Conservation (phyloP, 2,888 invertebrate species). For the Heliconius ismenius region DNA sequence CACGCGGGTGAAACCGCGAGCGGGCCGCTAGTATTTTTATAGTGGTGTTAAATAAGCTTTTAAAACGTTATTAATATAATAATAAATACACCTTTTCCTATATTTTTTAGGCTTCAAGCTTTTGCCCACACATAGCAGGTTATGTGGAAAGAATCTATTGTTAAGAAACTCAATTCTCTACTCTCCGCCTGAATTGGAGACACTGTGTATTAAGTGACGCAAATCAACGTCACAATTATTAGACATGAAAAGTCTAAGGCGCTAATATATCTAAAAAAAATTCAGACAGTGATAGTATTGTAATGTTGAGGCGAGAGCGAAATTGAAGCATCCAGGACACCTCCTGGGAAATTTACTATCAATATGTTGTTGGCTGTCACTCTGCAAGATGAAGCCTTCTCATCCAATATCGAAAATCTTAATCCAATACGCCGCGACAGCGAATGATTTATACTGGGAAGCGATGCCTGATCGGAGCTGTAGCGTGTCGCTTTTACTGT, state of each 20-base stretch:
- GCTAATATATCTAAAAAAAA: not conserved
- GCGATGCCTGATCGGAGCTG: slow-evolving; percentile 56
- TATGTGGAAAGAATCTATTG: too few species aligned
- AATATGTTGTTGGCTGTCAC: slow-evolving; percentile 60
- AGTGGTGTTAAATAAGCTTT: not conserved
- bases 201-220: not conserved
- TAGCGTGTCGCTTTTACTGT: slow-evolving; percentile 54
- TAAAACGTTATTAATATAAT: too few species aligned
- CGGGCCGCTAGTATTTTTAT: not conserved
- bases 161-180: not conserved
- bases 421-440: slow-evolving; percentile 77
- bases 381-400: slow-evolving; percentile 62
- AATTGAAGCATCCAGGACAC: slow-evolving; percentile 35
- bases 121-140: too few species aligned
- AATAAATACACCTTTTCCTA: too few species aligned
- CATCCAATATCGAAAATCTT: slow-evolving; percentile 71
- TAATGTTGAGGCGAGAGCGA: slow-evolving; percentile 4
- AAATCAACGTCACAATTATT: not conserved
- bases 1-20: too few species aligned
- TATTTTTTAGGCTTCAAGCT: too few species aligned
- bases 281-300: slow-evolving; percentile 5
- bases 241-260: too few species aligned
- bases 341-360: slow-evolving; percentile 68
- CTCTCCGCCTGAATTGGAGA: not conserved
- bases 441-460: slow-evolving; percentile 73